A percentile compares a stretch with the other conserved stretches of the same genome.
Conservation (phyloP, 2,888 invertebrate species). For the Oeneis ivallda region DNA sequence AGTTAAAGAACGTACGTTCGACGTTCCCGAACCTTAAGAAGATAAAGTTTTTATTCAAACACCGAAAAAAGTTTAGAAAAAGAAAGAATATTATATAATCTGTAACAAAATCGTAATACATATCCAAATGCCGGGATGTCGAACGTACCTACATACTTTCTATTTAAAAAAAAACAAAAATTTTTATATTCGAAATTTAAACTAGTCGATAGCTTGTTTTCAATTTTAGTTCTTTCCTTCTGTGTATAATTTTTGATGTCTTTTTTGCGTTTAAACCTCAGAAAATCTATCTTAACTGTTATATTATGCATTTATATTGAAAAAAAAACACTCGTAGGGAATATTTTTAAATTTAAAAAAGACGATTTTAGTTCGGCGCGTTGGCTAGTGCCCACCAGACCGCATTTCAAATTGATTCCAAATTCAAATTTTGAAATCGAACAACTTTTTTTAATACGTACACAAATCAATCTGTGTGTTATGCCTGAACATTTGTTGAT, state of each 20-base stretch:
- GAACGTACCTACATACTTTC: slow-evolving; percentile 62
- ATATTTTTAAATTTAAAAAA: slow-evolving; percentile 46
- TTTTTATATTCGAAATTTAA: slow-evolving; percentile 79
- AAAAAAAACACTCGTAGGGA: slow-evolving; percentile 38
- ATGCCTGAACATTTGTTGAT: slow-evolving; percentile 75
- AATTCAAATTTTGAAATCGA: slow-evolving; percentile 55
- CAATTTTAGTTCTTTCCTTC: slow-evolving; percentile 64
- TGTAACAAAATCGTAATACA: slow-evolving; percentile 58
- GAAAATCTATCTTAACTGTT: slow-evolving; percentile 65
- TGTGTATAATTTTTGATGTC: slow-evolving; percentile 73
- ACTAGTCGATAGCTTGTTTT: slow-evolving; percentile 76
- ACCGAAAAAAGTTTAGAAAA: slow-evolving; percentile 44
- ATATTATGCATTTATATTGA: slow-evolving; percentile 69
- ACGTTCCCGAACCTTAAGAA: slow-evolving; percentile 62
- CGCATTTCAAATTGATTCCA: slow-evolving; percentile 66
- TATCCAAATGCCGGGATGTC: slow-evolving; percentile 75
- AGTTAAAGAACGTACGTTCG: slow-evolving; percentile 57
- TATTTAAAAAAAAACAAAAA: slow-evolving; percentile 59
- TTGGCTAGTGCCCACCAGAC: slow-evolving; percentile 71
- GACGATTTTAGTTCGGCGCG: slow-evolving; percentile 53
- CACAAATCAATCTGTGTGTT: slow-evolving; percentile 64
- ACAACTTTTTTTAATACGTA: slow-evolving; percentile 70
- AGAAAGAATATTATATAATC: slow-evolving; percentile 32
- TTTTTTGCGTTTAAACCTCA: slow-evolving; percentile 70
- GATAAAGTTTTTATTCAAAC: slow-evolving; percentile 40